Evolutionary conservation across 2,797 vertebrate genomes (phyloP), one percentile per base, ranked within the genome.

Genomic region (Coluber constrictor): DNA sequence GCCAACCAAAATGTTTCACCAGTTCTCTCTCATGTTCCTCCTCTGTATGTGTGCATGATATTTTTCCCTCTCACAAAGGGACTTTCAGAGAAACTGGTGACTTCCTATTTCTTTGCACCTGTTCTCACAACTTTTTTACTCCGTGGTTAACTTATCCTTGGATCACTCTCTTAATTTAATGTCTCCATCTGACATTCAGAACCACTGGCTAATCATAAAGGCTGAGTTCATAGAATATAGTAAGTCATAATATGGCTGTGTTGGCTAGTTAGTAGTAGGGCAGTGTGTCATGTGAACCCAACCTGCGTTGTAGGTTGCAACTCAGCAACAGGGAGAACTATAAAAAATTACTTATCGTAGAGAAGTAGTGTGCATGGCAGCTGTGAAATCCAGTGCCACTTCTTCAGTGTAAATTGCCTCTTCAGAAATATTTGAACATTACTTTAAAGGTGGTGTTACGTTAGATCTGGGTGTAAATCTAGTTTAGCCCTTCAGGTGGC

Each of bases 401-500:
- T 29, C 27, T 90, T 13, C 70, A 55, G 11, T 32, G 11, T 25
- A 47, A 87, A 0, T 79, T 43, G 9, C 3, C 37, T 43, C 74
- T 79, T 43, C 18, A 43, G 74, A 79, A 79, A 79, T 9, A 11
- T 79, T 79, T 79, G 37, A 25, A 47, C 37, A 12, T 83, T 83
- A 29, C 11, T 4, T 83, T 32, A 70, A 70, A 32, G 5, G 6
- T 29, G 54, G 9, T 32, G n/a, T 20, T 90, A 32, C 9, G 1
- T 63, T 37, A 5, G 6, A 29, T 59, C 32, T 47, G 27, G 37
- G 92, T 92, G 70, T 37, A 83, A 89, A 25, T 89, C 87, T 89
- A 27, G 11, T 92, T 89, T 83, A 57, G 43, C 6, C 91, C 92
- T 89, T 89, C 37, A 89, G 92, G 9, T 83, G 92, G 92, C 87